A percentile compares a stretch with the other conserved stretches of the same genome.
phyloP scores from a whole-genome alignment of 2,113 vertebrate genomes.

The Aspidoscelis tigris region DNA sequence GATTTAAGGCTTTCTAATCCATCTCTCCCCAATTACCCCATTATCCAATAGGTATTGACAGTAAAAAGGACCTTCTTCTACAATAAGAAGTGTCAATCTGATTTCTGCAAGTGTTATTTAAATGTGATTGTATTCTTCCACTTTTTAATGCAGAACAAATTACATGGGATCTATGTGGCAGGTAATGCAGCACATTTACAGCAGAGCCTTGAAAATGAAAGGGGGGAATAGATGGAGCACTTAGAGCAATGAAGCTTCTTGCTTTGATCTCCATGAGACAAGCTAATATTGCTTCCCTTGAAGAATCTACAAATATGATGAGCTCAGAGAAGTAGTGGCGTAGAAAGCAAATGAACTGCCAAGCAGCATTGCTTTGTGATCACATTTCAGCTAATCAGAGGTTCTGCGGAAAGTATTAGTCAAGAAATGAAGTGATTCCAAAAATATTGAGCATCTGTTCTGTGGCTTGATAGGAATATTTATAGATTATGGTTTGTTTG shows the following conservation, averaged over 20 bases:
- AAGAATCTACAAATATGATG: slow-evolving; percentile 42
- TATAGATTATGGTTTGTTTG: background rate
- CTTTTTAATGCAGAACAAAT: slow-evolving; percentile 53
- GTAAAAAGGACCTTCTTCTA: slow-evolving; percentile 40
- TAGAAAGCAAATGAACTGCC: slow-evolving; percentile 17
- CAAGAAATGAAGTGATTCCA: background rate
- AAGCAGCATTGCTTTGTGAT: background rate
- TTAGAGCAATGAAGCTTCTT: slow-evolving; percentile 33
- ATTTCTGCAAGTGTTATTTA: slow-evolving; percentile 55
- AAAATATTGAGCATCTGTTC: background rate
- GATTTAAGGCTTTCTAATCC: slow-evolving; percentile 42
- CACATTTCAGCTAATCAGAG: background rate
- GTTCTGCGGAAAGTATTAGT: background rate
- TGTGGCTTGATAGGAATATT: slow-evolving; percentile 1
- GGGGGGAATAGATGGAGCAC: slow-evolving; percentile 16
- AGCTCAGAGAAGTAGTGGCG: slow-evolving; percentile 25
- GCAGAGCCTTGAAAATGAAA: slow-evolving; percentile 2
- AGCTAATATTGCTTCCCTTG: slow-evolving; percentile 11
- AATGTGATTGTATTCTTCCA: slow-evolving; percentile 35
- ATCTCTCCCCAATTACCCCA: slow-evolving; percentile 33
- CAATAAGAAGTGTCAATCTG: slow-evolving; percentile 42
- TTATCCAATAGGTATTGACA: slow-evolving; percentile 34
- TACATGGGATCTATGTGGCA: slow-evolving; percentile 38
- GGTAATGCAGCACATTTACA: slow-evolving; percentile 35
- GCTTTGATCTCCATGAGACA: slow-evolving; percentile 41